Evolutionary conservation across 2,888 invertebrate genomes (phyloP).

Genomic region (Caenorhabditis drosophilae): DNA sequence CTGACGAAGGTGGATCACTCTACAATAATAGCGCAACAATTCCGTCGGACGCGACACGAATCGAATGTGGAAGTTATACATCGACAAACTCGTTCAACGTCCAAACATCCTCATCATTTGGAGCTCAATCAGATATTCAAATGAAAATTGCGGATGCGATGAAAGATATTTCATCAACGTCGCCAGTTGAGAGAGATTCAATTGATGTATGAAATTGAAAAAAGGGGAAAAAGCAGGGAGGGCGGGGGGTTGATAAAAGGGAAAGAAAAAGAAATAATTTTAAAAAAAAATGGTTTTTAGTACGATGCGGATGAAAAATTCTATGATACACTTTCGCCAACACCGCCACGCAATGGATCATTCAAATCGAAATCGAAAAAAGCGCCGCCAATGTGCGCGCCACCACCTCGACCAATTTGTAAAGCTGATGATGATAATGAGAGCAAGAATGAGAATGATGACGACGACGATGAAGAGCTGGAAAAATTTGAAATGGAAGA

Average conservation of each 20-base stretch:
- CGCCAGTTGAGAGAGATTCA: not conserved
- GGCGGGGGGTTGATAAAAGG: too few species aligned
- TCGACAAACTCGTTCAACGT: conserved; percentile 20
- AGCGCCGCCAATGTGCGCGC: conserved; percentile 1
- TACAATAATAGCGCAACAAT: conserved; percentile 4
- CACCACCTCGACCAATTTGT: not conserved
- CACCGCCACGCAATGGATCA: conserved; percentile 18
- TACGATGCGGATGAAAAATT: conserved; percentile 17
- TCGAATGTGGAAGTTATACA: conserved; percentile 42
- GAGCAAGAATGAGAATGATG: not conserved
- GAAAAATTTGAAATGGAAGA: conserved; percentile 2
- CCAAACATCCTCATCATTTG: too few species aligned
- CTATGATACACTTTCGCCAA: conserved; percentile 32
- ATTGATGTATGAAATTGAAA: conserved; percentile 5
- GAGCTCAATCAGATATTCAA: too few species aligned
- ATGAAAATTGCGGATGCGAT: conserved; percentile 54
- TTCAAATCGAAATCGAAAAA: conserved; percentile 1
- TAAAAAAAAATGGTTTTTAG: too few species aligned
- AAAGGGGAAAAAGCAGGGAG: too few species aligned
- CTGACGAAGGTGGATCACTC: too few species aligned
- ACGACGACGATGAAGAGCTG: not conserved
- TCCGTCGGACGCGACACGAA: conserved; percentile 38
- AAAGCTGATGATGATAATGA: not conserved
- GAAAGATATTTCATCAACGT: conserved; percentile 21
- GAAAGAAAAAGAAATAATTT: too few species aligned